Conservation (phyloP, 1,140 invertebrate species). For the Papilio dardanus region DNA sequence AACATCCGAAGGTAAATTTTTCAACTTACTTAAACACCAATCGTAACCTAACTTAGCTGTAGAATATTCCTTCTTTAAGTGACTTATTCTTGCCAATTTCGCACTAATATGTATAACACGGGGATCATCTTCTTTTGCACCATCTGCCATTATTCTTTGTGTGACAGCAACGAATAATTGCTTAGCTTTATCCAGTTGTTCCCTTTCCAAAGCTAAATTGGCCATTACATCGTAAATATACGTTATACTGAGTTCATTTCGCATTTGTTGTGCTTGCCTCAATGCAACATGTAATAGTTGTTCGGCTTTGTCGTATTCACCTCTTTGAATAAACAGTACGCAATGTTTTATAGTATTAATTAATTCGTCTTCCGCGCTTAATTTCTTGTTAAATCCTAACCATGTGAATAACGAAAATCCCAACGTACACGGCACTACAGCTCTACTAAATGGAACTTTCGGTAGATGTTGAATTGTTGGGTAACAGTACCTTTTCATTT, state of each 20-base stretch:
- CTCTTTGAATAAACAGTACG: constrained; percentile 87
- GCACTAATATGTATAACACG: constrained; percentile 86
- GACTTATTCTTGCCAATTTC: constrained; percentile 88
- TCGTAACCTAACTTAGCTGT: constrained; percentile 89
- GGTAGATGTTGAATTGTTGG: constrained; percentile 36
- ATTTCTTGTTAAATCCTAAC: constrained; percentile 77
- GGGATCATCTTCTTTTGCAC: constrained; percentile 88
- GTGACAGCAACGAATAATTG: constrained; percentile 91
- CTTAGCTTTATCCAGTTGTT: constrained; percentile 92
- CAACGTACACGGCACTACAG: constrained; percentile 53
- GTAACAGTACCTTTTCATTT: constrained; percentile 43
- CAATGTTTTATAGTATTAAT: constrained; percentile 89
- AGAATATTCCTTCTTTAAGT: constrained; percentile 84
- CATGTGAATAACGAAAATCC: constrained; percentile 76
- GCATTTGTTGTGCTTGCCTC: constrained; percentile 90
- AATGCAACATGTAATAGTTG: constrained; percentile 92
- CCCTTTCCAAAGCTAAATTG: constrained; percentile 91
- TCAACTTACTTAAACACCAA: constrained; percentile 88
- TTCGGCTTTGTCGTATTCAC: constrained; percentile 91
- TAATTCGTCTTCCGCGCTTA: constrained; percentile 86
- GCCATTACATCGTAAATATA: constrained; percentile 96
- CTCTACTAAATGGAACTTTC: constrained; percentile 37
- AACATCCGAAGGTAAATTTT: constrained; percentile 81
- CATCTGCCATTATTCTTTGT: constrained; percentile 87
- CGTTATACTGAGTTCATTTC: constrained; percentile 89